Percentiles rank a stretch among this genome's conserved stretches.
These are phyloP conservation scores for Pocota personata DNA, from an alignment of 2,888 invertebrate species.

Conservation along the genomic window DNA sequence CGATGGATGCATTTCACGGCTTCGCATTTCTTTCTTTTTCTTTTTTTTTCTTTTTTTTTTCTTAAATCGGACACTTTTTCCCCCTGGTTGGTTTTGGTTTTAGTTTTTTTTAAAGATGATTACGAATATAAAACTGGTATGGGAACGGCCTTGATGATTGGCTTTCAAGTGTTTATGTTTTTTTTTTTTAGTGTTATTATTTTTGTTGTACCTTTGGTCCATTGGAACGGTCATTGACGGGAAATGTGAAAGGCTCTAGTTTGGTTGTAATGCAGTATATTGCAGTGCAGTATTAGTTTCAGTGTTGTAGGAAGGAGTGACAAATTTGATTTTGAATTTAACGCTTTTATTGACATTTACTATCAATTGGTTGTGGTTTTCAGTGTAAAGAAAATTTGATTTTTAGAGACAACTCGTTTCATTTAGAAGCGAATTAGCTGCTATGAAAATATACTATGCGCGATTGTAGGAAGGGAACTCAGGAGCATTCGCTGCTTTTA, in stretches of 20 bases:
- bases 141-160: constrained; percentile 59
- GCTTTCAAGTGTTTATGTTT: constrained; percentile 36
- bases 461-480: no score
- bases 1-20: constrained; percentile 21
- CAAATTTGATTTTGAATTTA: not conserved
- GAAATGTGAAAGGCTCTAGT: constrained; percentile 38
- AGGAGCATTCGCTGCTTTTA: no score
- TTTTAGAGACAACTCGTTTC: no score
- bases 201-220: not conserved
- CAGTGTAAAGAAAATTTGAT: no score
- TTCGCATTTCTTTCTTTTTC: constrained; percentile 15
- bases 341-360: not conserved
- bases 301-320: not conserved
- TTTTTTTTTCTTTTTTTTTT: constrained; percentile 15
- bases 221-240: constrained; percentile 28
- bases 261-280: not conserved
- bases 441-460: no score
- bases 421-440: no score
- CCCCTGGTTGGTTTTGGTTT: not conserved
- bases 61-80: not conserved
- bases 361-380: no score
- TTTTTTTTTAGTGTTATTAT: not conserved
- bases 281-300: not conserved
- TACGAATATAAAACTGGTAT: constrained; percentile 38
- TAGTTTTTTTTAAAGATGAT: constrained; percentile 16